Percentiles rank a stretch among this genome's conserved stretches.
Evolutionary conservation across 2,888 invertebrate genomes (phyloP).

Genomic region (Octonoba sinensis): DNA sequence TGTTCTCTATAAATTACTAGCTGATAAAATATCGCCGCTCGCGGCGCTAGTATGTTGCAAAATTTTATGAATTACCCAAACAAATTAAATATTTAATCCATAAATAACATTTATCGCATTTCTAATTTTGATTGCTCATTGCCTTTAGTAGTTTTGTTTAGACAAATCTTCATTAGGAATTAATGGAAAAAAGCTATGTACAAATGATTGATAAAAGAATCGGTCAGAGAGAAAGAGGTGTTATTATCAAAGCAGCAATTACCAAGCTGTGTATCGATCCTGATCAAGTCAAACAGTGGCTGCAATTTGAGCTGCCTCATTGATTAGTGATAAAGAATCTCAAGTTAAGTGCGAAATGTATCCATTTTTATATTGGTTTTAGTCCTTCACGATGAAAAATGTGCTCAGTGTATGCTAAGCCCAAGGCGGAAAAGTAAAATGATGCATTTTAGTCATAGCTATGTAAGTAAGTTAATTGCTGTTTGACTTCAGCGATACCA

Average conservation of each 20-base stretch:
- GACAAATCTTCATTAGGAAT: slow-evolving; percentile 14
- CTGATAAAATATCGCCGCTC: background rate
- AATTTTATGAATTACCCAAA: slow-evolving; percentile 8
- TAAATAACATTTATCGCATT: slow-evolving; percentile 20
- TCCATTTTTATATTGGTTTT: too few species aligned
- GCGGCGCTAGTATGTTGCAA: slow-evolving; percentile 6
- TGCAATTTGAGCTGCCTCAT: slow-evolving; percentile 14
- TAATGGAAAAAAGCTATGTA: background rate
- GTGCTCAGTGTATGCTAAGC: too few species aligned
- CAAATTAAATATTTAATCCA: slow-evolving; percentile 1
- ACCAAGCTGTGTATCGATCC: background rate
- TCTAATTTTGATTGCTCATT: background rate
- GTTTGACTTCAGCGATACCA: too few species aligned
- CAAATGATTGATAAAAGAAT: slow-evolving; percentile 12
- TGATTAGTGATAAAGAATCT: background rate
- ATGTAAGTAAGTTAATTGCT: too few species aligned
- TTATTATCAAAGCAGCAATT: slow-evolving; percentile 14
- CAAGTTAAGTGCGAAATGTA: too few species aligned
- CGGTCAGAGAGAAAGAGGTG: slow-evolving; percentile 2
- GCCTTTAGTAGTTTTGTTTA: slow-evolving; percentile 1
- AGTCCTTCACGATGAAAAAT: too few species aligned
- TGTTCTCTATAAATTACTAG: background rate
- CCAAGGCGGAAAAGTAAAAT: too few species aligned
- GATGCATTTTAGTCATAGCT: too few species aligned
- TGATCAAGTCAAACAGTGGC: slow-evolving; percentile 1